A percentile compares a stretch with the other conserved stretches of the same genome.
Evolutionary conservation across 37 sponge, comb jelly and placozoan species (phyloP).

Genomic region (Amphimedon queenslandica): DNA sequence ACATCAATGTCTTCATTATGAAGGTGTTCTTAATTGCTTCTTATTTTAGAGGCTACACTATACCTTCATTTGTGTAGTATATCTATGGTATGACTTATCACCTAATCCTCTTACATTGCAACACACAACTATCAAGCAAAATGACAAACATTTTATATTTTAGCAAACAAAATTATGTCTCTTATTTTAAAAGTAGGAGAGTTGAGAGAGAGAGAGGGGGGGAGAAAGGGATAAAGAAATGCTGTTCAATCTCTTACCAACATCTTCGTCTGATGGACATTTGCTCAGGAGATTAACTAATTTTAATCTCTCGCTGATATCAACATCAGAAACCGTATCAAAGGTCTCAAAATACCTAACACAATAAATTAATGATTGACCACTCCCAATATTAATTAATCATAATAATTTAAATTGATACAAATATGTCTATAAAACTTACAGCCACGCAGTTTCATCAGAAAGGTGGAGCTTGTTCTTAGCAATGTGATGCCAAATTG

Average conservation of each 20-base stretch:
- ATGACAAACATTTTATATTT: no score
- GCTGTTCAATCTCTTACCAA: no score
- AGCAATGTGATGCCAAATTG: slow-evolving; percentile 48
- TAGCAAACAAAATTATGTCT: no score
- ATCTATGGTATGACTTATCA: no score
- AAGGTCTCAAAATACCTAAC: slow-evolving; percentile 70
- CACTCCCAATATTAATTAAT: not conserved
- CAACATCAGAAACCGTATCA: slow-evolving; percentile 49
- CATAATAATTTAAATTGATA: not conserved
- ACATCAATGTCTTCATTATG: no score
- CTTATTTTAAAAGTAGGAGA: no score
- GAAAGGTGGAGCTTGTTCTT: slow-evolving; percentile 38
- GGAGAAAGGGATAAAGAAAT: no score
- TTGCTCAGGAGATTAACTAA: slow-evolving; percentile 20
- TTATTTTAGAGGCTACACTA: not conserved
- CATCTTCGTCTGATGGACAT: slow-evolving; percentile 36
- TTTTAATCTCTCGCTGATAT: slow-evolving; percentile 24
- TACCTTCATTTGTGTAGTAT: no score
- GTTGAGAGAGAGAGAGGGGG: not conserved
- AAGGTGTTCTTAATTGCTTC: not conserved
- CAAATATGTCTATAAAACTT: slow-evolving; percentile 4
- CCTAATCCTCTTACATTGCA: no score
- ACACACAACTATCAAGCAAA: no score
- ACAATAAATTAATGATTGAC: not conserved
- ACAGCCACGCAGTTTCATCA: slow-evolving; percentile 67